Conservation (phyloP, 2,888 invertebrate genomes). For the Lepidocyrtinus sp. region DNA sequence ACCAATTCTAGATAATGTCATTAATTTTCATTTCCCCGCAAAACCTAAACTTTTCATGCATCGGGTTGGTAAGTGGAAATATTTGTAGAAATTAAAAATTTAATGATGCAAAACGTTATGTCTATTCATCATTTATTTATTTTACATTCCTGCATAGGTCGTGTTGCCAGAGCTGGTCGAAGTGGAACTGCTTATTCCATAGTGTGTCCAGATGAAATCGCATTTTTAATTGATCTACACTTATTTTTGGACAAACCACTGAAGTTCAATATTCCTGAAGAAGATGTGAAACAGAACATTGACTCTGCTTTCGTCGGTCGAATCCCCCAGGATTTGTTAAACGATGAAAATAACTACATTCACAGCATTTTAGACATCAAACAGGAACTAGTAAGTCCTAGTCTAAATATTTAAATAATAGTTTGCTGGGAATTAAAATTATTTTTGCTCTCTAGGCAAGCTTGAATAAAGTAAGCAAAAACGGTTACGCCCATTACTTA, state of each 20-base stretch:
- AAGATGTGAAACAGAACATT: constrained; percentile 66
- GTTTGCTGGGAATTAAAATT: constrained; percentile 10
- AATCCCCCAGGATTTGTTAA: constrained; percentile 86
- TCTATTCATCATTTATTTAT: background rate
- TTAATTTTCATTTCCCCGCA: constrained; percentile 97
- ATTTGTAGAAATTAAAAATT: background rate
- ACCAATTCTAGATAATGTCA: constrained; percentile 94
- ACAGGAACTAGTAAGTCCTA: constrained; percentile 81
- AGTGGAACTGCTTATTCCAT: constrained; percentile 93
- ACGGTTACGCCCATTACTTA: constrained; percentile 93
- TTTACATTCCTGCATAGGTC: constrained; percentile 73
- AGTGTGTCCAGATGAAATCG: constrained; percentile 90
- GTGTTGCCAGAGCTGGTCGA: constrained; percentile 96
- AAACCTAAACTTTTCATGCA: constrained; percentile 98
- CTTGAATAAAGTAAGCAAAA: constrained; percentile 82
- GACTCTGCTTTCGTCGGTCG: constrained; percentile 80
- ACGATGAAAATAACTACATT: constrained; percentile 86
- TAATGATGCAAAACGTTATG: background rate
- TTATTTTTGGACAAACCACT: constrained; percentile 90
- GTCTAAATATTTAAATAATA: no score
- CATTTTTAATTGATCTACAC: constrained; percentile 94
- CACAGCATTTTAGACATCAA: constrained; percentile 81
- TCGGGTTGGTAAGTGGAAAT: constrained; percentile 86
- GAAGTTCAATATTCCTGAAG: constrained; percentile 74
- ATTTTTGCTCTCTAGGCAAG: constrained; percentile 75